Conservation (phyloP, 2,888 invertebrate genomes). For the Acanthococcus lagerstroemiae region DNA sequence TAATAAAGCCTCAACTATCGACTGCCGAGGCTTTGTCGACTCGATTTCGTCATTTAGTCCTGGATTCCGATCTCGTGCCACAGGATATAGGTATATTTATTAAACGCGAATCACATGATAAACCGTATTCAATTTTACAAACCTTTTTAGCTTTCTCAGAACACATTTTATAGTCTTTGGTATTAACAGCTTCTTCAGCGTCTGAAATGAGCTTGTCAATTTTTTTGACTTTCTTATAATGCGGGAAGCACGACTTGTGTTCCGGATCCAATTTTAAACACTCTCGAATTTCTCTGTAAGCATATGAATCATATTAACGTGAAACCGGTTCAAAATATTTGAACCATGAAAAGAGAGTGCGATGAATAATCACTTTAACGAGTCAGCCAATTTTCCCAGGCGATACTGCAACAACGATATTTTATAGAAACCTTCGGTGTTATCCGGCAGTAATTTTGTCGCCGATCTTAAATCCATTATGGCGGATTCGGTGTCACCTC, state of each 20-base stretch:
- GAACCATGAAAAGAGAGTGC: too few relatives aligned
- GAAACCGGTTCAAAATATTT: background rate
- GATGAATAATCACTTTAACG: slow-evolving; percentile 60
- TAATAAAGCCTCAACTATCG: too few relatives aligned
- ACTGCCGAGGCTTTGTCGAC: too few relatives aligned
- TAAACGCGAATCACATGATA: too few relatives aligned
- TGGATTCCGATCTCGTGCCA: too few relatives aligned
- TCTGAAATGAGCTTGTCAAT: slow-evolving; percentile 67
- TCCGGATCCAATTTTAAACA: slow-evolving; percentile 96
- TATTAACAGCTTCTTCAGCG: slow-evolving; percentile 52
- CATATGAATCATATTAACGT: slow-evolving; percentile 22
- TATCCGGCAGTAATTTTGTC: slow-evolving; percentile 83
- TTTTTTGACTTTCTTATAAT: slow-evolving; percentile 93
- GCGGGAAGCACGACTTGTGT: slow-evolving; percentile 88
- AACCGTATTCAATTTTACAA: slow-evolving; percentile 13
- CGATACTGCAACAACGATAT: slow-evolving; percentile 78
- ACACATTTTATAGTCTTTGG: slow-evolving; percentile 58
- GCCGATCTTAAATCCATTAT: slow-evolving; percentile 82
- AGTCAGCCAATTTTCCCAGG: slow-evolving; percentile 82
- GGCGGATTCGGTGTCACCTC: slow-evolving; percentile 73
- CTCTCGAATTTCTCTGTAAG: slow-evolving; percentile 74
- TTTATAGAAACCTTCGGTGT: slow-evolving; percentile 73
- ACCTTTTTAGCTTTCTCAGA: slow-evolving; percentile 56
- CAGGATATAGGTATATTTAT: too few relatives aligned
- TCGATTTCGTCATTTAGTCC: too few relatives aligned